Conservation (phyloP, 2,113 vertebrate species). For the Limanda limanda region DNA sequence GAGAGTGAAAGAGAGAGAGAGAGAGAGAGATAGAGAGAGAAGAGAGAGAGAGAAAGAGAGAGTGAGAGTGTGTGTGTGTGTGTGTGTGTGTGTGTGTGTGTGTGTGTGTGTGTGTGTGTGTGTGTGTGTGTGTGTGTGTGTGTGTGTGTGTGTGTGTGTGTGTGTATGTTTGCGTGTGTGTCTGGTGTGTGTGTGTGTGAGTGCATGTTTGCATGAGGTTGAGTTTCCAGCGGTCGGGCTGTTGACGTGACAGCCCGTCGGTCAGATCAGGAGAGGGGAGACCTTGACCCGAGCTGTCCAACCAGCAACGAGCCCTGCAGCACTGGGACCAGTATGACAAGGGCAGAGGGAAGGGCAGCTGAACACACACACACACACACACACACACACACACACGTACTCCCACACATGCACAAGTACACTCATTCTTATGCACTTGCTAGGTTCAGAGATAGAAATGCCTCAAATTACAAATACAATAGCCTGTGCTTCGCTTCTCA, state of each 20-base stretch:
- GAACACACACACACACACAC: slow-evolving; percentile 29
- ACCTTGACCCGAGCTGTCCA: slow-evolving; percentile 80
- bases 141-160: slow-evolving; percentile 20
- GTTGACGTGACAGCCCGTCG: slow-evolving; percentile 78
- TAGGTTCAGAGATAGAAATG: slow-evolving; percentile 29
- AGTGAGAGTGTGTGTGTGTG: neutral
- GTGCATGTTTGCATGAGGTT: slow-evolving; percentile 21
- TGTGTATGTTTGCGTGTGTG: slow-evolving; percentile 10
- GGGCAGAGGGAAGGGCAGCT: slow-evolving; percentile 75
- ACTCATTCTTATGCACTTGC: slow-evolving; percentile 19
- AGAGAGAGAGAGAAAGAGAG: neutral
- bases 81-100: neutral
- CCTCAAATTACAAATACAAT: neutral
- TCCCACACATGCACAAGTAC: neutral
- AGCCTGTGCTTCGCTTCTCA: no score
- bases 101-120: slow-evolving; percentile 11
- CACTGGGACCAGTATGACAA: slow-evolving; percentile 80
- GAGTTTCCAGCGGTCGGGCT: slow-evolving; percentile 49
- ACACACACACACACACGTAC: neutral
- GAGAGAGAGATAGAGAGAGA: neutral
- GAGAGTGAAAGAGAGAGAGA: neutral
- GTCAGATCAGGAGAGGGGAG: slow-evolving; percentile 76
- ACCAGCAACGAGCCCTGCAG: slow-evolving; percentile 73
- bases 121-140: neutral
- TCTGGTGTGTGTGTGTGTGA: slow-evolving; percentile 3